These are phyloP conservation scores for Hermaeophaga mercurialis DNA, from an alignment of 2,888 invertebrate genomes.

Conservation along the genomic window DNA sequence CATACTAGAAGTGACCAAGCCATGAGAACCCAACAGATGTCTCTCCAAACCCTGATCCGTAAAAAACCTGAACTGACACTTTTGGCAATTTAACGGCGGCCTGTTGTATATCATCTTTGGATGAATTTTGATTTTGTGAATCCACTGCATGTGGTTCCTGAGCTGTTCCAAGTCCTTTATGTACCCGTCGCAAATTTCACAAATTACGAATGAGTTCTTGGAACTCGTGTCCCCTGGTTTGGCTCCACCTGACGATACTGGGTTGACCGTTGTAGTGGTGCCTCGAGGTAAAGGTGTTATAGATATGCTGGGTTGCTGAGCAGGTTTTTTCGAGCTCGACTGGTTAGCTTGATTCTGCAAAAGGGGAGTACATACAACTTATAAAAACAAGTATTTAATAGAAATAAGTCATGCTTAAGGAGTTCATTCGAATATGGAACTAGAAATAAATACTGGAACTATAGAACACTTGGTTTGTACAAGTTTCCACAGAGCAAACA, in stretches of 20 bases:
- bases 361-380: too few species aligned
- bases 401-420: too few species aligned
- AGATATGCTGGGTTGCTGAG: slow-evolving; percentile 86
- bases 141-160: slow-evolving; percentile 97
- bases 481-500: too few species aligned
- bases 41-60: slow-evolving; percentile 96
- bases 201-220: slow-evolving; percentile 88
- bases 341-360: slow-evolving; percentile 31
- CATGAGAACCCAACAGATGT: slow-evolving; percentile 92
- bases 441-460: too few species aligned
- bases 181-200: slow-evolving; percentile 96
- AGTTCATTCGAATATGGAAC: too few species aligned
- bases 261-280: slow-evolving; percentile 53
- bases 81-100: slow-evolving; percentile 94
- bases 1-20: slow-evolving; percentile 94
- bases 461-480: too few species aligned
- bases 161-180: slow-evolving; percentile 92
- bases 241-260: slow-evolving; percentile 51
- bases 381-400: too few species aligned
- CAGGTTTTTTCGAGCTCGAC: slow-evolving; percentile 44
- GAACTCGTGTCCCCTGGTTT: slow-evolving; percentile 63
- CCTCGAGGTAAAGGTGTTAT: slow-evolving; percentile 84
- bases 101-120: slow-evolving; percentile 95
- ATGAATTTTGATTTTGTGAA: slow-evolving; percentile 95
- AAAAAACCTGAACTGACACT: slow-evolving; percentile 95